Percentiles rank a stretch among this genome's conserved stretches.
These are phyloP conservation scores for Poecilia picta DNA, from an alignment of 2,797 vertebrate species.

Conservation along the genomic window DNA sequence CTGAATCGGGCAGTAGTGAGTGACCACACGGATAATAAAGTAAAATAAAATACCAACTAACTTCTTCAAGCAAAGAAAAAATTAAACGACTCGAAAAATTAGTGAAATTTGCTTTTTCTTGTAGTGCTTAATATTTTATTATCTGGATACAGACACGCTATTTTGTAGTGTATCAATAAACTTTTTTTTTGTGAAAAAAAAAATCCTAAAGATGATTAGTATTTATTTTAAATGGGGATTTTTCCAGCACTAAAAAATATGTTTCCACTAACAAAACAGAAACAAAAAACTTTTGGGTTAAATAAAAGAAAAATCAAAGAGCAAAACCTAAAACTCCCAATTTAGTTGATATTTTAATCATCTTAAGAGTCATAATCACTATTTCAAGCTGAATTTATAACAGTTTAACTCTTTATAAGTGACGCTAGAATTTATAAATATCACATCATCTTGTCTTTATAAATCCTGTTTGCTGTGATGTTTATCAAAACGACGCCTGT, in stretches of 20 bases:
- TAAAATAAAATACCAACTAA: conserved; percentile 30
- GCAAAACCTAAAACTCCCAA: background rate
- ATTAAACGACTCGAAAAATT: background rate
- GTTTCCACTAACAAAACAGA: background rate
- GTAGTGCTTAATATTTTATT: background rate
- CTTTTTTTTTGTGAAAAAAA: too few species aligned
- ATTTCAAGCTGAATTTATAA: background rate
- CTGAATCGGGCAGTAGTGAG: background rate
- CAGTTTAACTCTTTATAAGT: background rate
- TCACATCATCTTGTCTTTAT: background rate
- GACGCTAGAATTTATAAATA: too few species aligned
- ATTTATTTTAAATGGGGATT: background rate
- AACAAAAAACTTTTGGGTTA: background rate
- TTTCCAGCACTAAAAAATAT: background rate
- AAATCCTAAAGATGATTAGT: background rate
- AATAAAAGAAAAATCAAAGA: background rate
- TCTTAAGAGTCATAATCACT: background rate
- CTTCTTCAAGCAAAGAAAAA: background rate
- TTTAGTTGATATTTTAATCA: background rate
- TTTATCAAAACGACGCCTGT: background rate
- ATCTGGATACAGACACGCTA: background rate
- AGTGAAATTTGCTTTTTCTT: background rate
- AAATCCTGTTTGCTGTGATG: background rate
- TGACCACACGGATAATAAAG: conserved; percentile 1
- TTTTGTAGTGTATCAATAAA: conserved; percentile 19